Percentiles rank a stretch among this genome's conserved stretches.
These are phyloP conservation scores for Erethizon dorsatum DNA, from an alignment of 2,797 vertebrate genomes.

Conservation along the genomic window DNA sequence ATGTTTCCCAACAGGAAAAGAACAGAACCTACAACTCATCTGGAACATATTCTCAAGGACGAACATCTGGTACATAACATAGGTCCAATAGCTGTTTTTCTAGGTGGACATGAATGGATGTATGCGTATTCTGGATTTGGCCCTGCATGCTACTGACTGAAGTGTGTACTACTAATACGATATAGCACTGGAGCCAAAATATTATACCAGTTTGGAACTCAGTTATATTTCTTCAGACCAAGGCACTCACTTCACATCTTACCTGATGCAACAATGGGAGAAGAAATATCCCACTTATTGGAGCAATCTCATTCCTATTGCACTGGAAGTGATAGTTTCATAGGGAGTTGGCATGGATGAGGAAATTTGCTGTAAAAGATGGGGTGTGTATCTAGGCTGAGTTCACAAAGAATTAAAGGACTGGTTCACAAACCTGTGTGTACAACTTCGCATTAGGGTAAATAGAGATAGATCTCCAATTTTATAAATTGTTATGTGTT, in stretches of 20 bases:
- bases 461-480: neutral
- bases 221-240: neutral
- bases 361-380: neutral
- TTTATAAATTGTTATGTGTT: neutral
- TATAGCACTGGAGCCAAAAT: neutral
- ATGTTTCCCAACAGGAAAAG: neutral
- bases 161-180: neutral
- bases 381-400: neutral
- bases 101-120: neutral
- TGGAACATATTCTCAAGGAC: neutral
- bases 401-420: neutral
- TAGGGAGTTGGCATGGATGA: neutral
- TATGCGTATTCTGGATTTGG: neutral
- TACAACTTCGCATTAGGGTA: neutral
- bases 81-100: too few species aligned
- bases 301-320: neutral
- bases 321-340: neutral
- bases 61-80: neutral
- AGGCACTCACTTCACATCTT: neutral
- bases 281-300: neutral
- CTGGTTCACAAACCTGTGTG: neutral
- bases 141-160: neutral
- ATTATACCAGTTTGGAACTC: neutral
- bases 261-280: neutral
- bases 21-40: neutral